A percentile compares a stretch with the other conserved stretches of the same genome.
phyloP scores from a whole-genome alignment of 2,888 invertebrate genomes.

The Rhagonycha fulva region DNA sequence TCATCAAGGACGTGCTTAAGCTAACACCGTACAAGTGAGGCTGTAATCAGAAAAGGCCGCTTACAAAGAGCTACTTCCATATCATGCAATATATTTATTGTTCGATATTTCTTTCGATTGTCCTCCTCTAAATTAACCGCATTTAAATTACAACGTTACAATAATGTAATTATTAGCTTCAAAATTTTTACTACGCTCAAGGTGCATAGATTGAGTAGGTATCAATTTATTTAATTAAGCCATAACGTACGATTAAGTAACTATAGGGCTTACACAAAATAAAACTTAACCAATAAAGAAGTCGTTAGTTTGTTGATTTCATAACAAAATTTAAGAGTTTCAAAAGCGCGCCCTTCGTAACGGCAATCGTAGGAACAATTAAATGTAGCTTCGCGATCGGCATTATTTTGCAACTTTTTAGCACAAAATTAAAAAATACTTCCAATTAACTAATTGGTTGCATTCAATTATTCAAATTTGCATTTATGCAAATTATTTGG shows the following conservation, averaged over 20 bases:
- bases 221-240: not conserved
- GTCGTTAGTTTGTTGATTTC: not conserved
- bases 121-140: not conserved
- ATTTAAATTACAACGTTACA: not conserved
- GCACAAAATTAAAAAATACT: not conserved
- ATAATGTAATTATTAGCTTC: not conserved
- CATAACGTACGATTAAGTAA: not conserved
- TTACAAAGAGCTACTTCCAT: not conserved
- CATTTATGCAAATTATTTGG: not conserved
- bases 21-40: constrained; percentile 15
- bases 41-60: not conserved
- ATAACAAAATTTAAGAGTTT: not conserved
- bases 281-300: not conserved
- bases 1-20: constrained; percentile 28
- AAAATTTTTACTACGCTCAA: not conserved
- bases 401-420: not conserved
- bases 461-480: not conserved
- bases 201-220: not conserved
- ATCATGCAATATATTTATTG: not conserved
- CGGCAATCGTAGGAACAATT: not conserved
- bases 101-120: not conserved
- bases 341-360: not conserved
- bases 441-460: not conserved
- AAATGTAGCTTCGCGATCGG: not conserved
- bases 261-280: not conserved